phyloP scores from a whole-genome alignment of 2,888 invertebrate genomes.

The Podabrus alpinus region DNA sequence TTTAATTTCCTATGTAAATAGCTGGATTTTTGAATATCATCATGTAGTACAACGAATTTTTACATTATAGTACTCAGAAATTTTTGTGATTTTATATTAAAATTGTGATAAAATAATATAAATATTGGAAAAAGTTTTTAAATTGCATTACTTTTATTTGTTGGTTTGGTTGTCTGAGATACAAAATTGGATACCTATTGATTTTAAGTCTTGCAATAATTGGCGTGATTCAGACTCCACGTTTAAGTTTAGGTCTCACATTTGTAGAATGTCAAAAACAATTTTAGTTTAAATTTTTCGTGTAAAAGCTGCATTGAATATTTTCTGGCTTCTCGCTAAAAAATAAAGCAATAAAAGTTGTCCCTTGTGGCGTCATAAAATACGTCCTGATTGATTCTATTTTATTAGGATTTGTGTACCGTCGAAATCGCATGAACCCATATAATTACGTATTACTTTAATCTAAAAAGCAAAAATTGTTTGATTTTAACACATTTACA shows the following conservation, averaged over 20 bases:
- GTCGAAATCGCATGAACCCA: neutral
- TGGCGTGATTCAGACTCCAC: no score
- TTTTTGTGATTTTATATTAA: neutral
- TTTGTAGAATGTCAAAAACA: no score
- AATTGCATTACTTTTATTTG: no score
- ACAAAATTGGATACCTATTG: no score
- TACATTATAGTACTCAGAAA: neutral
- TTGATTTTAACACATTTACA: neutral
- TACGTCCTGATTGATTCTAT: neutral
- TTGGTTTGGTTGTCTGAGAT: neutral
- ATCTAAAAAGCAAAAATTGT: neutral
- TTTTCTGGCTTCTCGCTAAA: no score
- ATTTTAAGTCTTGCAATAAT: no score
- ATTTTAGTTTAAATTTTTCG: no score
- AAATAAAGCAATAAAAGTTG: no score
- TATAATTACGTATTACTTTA: no score
- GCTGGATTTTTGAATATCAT: neutral
- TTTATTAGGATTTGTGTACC: neutral
- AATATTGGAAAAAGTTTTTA: no score
- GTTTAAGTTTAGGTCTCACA: no score
- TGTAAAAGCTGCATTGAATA: no score
- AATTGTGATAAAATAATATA: neutral
- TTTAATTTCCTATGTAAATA: neutral
- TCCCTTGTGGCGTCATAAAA: neutral
- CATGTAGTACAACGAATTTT: neutral